These are phyloP conservation scores for Natator depressus DNA, from an alignment of 2,113 vertebrate species.

Conservation along the genomic window DNA sequence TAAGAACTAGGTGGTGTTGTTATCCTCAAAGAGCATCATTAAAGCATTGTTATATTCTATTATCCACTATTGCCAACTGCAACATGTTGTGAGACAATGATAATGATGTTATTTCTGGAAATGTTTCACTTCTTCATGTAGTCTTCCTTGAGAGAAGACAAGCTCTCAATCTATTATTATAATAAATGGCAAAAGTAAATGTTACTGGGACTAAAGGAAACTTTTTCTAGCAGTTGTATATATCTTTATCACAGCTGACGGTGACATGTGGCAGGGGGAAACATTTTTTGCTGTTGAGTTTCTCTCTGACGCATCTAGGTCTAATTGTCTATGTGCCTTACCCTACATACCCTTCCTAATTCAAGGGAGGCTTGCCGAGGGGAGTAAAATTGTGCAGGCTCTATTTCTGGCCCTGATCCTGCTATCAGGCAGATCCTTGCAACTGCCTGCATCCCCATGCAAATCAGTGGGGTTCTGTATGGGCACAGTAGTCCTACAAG, in stretches of 20 bases:
- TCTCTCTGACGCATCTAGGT: rapidly evolving
- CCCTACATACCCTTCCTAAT: background rate
- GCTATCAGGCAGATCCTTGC: rapidly evolving
- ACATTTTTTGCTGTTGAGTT: background rate
- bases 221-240: background rate
- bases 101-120: background rate
- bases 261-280: background rate
- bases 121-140: background rate
- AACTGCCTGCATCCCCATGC: rapidly evolving
- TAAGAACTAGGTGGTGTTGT: background rate
- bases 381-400: background rate
- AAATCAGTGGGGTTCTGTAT: rapidly evolving
- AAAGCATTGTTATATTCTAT: background rate
- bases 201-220: background rate
- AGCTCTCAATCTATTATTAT: background rate
- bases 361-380: background rate
- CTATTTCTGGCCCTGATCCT: background rate
- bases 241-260: background rate
- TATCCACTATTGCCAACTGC: background rate
- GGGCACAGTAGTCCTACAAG: background rate
- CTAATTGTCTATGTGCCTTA: background rate
- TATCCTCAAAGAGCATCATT: background rate
- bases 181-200: background rate
- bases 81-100: background rate
- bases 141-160: background rate